A percentile compares a stretch with the other conserved stretches of the same genome.
Conservation (phyloP, 2,113 vertebrate species). For the Notiomystis cincta region DNA sequence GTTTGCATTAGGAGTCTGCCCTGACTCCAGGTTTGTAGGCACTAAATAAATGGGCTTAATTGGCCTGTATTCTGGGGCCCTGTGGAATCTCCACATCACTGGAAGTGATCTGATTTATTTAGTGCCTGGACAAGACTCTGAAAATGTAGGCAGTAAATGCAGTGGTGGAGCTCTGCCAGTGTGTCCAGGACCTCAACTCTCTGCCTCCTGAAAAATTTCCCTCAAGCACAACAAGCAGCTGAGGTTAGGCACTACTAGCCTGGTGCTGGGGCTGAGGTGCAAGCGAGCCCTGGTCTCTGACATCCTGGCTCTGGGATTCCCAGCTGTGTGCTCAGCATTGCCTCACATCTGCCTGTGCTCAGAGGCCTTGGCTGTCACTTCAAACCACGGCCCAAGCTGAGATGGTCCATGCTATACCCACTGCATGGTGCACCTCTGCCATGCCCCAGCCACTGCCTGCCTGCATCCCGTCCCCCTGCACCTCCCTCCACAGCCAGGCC, state of each 20-base stretch:
- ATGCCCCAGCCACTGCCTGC: neutral
- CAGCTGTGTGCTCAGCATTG: neutral
- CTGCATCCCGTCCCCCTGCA: fast-evolving
- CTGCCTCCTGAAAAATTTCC: neutral
- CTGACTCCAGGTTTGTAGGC: neutral
- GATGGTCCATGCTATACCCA: fast-evolving
- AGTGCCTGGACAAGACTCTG: neutral
- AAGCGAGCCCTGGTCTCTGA: neutral
- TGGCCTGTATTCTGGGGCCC: neutral
- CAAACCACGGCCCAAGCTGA: neutral
- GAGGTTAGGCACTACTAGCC: neutral
- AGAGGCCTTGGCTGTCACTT: fast-evolving
- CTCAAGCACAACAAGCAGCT: neutral
- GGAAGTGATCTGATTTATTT: neutral
- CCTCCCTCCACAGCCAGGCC: neutral
- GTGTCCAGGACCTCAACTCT: neutral
- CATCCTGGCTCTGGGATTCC: neutral
- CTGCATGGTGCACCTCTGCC: neutral
- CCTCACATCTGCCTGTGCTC: neutral
- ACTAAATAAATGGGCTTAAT: neutral
- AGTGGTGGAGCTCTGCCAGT: neutral
- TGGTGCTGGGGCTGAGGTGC: neutral
- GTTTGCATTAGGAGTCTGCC: neutral
- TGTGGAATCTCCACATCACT: neutral
- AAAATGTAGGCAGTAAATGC: neutral